Conservation (phyloP, 1,140 invertebrate genomes). For the Nephila pilipes region DNA sequence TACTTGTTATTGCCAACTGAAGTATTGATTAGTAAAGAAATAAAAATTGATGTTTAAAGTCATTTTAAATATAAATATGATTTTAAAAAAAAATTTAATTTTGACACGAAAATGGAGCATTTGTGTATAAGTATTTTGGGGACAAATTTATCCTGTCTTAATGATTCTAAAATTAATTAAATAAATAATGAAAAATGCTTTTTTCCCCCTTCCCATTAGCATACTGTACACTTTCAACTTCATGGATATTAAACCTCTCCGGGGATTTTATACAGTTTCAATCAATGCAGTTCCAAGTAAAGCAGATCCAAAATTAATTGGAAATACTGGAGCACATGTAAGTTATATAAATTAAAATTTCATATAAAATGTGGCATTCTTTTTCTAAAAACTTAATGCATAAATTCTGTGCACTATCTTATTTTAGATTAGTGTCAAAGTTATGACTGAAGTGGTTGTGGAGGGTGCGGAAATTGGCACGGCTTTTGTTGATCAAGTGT, state of each 20-base stretch:
- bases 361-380: not conserved
- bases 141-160: not conserved
- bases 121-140: not conserved
- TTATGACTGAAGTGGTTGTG: constrained; percentile 85
- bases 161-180: not conserved
- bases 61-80: no score
- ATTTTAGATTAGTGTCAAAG: constrained; percentile 82
- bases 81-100: no score
- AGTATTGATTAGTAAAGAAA: no score
- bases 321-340: constrained; percentile 84
- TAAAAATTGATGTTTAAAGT: no score
- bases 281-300: constrained; percentile 85
- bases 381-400: no score
- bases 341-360: constrained; percentile 77
- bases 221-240: constrained; percentile 91
- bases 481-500: constrained; percentile 92
- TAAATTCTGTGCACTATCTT: not conserved
- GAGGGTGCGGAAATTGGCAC: constrained; percentile 93
- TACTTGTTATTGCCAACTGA: no score
- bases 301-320: constrained; percentile 84
- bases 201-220: constrained; percentile 82
- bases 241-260: constrained; percentile 88
- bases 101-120: no score
- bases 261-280: constrained; percentile 91
- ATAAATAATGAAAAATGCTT: no score